phyloP scores from a whole-genome alignment of 2,113 vertebrate genomes.

The Tyto alba region DNA sequence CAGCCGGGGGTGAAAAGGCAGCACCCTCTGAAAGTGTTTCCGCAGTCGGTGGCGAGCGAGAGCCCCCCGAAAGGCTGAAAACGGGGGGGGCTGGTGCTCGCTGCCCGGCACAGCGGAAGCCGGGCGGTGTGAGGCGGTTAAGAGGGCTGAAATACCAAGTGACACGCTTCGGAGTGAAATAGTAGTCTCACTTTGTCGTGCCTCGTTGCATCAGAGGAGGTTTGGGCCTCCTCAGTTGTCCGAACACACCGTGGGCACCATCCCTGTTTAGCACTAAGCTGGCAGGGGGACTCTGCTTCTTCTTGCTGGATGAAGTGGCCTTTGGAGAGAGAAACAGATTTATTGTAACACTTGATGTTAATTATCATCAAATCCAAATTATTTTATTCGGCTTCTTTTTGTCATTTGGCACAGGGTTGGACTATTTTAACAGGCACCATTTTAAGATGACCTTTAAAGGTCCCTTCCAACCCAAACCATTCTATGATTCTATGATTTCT shows the following conservation, averaged over 20 bases:
- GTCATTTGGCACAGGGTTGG: neutral
- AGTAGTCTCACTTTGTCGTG: neutral
- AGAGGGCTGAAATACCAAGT: neutral
- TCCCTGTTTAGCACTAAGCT: too few species aligned
- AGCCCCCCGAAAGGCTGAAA: neutral
- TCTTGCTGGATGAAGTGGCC: neutral
- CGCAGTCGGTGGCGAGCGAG: rapidly evolving
- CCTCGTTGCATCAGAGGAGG: neutral
- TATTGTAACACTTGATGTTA: neutral
- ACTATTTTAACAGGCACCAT: neutral
- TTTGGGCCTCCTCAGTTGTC: neutral
- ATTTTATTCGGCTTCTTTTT: neutral
- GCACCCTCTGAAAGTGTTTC: neutral
- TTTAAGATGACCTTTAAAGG: neutral
- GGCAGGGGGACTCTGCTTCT: neutral
- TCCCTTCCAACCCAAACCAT: neutral
- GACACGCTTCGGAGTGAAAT: neutral
- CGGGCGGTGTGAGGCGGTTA: neutral
- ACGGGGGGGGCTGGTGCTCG: neutral
- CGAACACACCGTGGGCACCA: too few species aligned
- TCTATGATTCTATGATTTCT: neutral
- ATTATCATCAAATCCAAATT: neutral
- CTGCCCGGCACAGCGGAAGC: too few species aligned
- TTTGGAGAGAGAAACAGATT: neutral
- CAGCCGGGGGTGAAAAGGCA: rapidly evolving